These are phyloP conservation scores for Machimus rusticus DNA, from an alignment of 2,888 invertebrate species.

Conservation along the genomic window DNA sequence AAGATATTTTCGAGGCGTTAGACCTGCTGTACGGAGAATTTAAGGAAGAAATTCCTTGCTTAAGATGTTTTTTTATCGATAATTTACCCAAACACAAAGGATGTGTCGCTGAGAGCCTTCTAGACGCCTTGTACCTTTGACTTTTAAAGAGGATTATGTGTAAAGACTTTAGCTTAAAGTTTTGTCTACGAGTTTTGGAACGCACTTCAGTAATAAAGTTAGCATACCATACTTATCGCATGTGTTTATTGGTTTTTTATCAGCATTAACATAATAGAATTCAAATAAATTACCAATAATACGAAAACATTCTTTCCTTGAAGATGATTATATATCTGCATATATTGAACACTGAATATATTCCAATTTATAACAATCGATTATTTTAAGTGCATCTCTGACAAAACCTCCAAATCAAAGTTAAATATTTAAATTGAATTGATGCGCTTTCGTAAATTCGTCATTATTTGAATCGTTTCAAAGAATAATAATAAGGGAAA, in stretches of 20 bases:
- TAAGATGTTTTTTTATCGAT: neutral
- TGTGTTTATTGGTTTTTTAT: neutral
- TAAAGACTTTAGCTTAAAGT: neutral
- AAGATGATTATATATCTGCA: too few species aligned
- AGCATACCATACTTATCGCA: neutral
- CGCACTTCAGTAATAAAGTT: neutral
- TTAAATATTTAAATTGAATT: too few species aligned
- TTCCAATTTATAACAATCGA: too few species aligned
- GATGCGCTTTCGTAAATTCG: too few species aligned
- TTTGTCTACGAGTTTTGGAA: neutral
- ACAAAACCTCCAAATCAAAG: neutral
- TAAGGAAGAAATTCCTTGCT: neutral
- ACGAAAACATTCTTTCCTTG: too few species aligned
- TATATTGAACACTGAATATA: too few species aligned
- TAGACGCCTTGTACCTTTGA: neutral
- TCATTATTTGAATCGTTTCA: too few species aligned
- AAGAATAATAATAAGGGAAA: too few species aligned
- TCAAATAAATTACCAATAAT: too few species aligned
- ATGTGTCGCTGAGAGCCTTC: neutral
- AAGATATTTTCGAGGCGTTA: neutral
- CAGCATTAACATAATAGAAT: too few species aligned
- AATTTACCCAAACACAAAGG: neutral
- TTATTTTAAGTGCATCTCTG: too few species aligned
- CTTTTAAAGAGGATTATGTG: neutral
- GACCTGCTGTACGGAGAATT: neutral